Conservation (phyloP, 2,888 invertebrate species). For the Octonoba sinensis region DNA sequence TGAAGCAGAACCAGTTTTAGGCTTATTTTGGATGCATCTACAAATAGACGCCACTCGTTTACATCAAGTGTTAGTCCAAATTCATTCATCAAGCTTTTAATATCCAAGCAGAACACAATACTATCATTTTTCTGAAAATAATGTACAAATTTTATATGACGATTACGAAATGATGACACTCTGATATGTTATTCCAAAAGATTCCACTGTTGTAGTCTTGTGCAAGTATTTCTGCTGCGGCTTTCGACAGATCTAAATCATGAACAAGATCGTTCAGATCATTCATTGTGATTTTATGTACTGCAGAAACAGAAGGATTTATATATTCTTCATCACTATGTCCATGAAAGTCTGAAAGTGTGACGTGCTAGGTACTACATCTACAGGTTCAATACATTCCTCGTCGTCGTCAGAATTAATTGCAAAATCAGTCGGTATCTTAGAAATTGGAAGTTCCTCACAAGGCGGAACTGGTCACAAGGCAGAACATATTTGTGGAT, state of each 20-base stretch:
- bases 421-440: neutral
- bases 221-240: neutral
- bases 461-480: too few relatives aligned
- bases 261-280: neutral
- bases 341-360: neutral
- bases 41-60: neutral
- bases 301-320: neutral
- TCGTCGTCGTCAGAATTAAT: neutral
- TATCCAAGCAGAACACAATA: neutral
- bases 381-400: neutral
- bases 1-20: neutral
- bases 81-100: neutral
- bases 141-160: too few relatives aligned
- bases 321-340: neutral
- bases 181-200: too few relatives aligned
- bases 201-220: slow-evolving; percentile 1
- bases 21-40: slow-evolving; percentile 3
- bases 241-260: neutral
- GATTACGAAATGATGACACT: too few relatives aligned
- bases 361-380: neutral
- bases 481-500: neutral
- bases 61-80: neutral
- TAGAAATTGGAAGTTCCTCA: neutral
- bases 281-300: neutral
- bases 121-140: too few relatives aligned